phyloP scores from a whole-genome alignment of 2,113 vertebrate species.

The Microcebus griseorufus region DNA sequence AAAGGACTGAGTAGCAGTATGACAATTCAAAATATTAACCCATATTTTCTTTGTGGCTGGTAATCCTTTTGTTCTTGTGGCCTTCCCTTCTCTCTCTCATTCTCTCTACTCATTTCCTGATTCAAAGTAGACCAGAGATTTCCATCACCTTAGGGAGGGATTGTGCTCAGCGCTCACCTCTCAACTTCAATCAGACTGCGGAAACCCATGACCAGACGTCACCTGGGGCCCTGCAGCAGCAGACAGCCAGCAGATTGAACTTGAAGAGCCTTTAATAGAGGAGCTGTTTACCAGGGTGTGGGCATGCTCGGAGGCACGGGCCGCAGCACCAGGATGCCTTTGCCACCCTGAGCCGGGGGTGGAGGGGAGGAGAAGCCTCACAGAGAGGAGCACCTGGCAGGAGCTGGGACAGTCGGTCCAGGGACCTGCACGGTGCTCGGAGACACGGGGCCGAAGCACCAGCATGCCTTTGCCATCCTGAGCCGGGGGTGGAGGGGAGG shows the following conservation, averaged over 20 bases:
- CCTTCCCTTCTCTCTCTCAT: background rate
- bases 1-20: background rate
- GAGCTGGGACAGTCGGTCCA: too few relatives aligned
- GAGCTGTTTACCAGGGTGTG: background rate
- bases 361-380: too few relatives aligned
- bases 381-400: too few relatives aligned
- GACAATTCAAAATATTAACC: background rate
- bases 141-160: background rate
- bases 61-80: background rate
- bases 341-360: too few relatives aligned
- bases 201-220: background rate
- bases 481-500: too few relatives aligned
- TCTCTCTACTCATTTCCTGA: background rate
- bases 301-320: too few relatives aligned
- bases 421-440: too few relatives aligned
- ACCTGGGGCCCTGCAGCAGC: background rate
- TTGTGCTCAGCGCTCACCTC: background rate
- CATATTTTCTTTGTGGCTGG: background rate
- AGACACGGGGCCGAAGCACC: too few relatives aligned
- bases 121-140: background rate
- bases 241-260: background rate
- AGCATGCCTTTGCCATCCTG: too few relatives aligned
- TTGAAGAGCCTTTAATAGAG: background rate
- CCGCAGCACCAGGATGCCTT: too few relatives aligned
- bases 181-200: background rate